Conservation (phyloP, 2,113 vertebrate species). For the Zosterops japonicus region DNA sequence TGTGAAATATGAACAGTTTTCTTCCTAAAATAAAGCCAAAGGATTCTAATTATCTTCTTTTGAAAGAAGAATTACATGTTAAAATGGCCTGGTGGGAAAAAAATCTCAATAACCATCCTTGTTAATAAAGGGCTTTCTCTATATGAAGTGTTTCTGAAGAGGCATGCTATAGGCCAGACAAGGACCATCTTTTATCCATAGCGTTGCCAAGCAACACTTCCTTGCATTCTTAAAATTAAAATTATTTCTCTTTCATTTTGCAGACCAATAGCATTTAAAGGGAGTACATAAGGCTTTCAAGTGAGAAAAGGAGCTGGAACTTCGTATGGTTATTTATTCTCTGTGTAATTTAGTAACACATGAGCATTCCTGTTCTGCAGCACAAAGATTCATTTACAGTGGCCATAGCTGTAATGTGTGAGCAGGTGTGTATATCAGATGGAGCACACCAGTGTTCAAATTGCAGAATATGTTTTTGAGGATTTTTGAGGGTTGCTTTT, state of each 20-base stretch:
- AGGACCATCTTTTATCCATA: not conserved
- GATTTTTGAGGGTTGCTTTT: not conserved
- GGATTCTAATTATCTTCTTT: not conserved
- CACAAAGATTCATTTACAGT: not conserved
- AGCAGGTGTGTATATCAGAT: not conserved
- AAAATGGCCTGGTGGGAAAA: not conserved
- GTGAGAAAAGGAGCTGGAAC: not conserved
- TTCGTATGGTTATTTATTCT: not conserved
- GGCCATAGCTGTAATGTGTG: not conserved
- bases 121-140: not conserved
- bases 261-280: not conserved
- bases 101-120: not conserved
- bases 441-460: not conserved
- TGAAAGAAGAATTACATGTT: not conserved
- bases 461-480: not conserved
- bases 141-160: slow-evolving; percentile 5
- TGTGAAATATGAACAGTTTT: not conserved
- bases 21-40: not conserved
- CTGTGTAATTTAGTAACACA: not conserved
- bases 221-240: slow-evolving; percentile 27
- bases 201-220: slow-evolving; percentile 51
- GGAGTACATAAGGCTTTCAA: not conserved
- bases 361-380: not conserved
- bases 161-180: not conserved
- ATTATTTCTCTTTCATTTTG: not conserved